Evolutionary conservation across 2,113 vertebrate genomes (phyloP), one percentile per base, ranked within the genome.

Genomic region (Pollimyrus isidori): DNA sequence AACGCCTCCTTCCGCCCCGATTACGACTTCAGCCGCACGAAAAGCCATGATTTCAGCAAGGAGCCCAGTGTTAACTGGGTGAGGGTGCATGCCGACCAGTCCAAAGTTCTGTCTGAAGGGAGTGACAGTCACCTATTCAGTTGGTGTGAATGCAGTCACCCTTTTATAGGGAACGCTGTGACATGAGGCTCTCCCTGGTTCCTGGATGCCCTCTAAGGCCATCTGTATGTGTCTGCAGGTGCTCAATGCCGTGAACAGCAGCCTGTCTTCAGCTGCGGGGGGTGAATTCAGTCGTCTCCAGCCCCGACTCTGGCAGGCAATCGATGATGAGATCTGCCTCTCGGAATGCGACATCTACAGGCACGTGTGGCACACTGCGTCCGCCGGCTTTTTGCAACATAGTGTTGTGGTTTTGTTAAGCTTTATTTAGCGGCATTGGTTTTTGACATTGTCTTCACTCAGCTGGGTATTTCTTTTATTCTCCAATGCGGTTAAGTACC

Each of bases 251-350:
- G 90, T 91, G 42, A 90, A 91, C 84, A 84, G 88, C 76, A 90
- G 90, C 69, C 85, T 91, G 53, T 90, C 88, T 23, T 91, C 88
- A 2, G 91, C 88, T 4, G 91, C 90, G 1, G 91, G 91, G 19
- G 87, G 52, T 5, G 80, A 90, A 48, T 91, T 91, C 48, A 90
- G 82, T 84, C 87, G 88, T 9, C 88, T 91, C 1, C 85, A 90
- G 86, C 88, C 91, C 7, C 82, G 88, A 73, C 91, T 91, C 4
- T 91, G 90, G 91, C 88, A 91, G 58, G 90, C 91, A 48, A 76
- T 91, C 21, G 88, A 90, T 23, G 90, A 91, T 15, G 91, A 91
- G 90, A 91, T 91, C 85, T 90, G 89, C 46, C 88, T 91, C 13
- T 88, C 85, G 7, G 91, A 91, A 15, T 91, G 90, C 48, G 88